A percentile compares a stretch with the other conserved stretches of the same genome.
These are phyloP conservation scores for Cirrhinus molitorella DNA, from an alignment of 2,797 vertebrate genomes.

Conservation along the genomic window DNA sequence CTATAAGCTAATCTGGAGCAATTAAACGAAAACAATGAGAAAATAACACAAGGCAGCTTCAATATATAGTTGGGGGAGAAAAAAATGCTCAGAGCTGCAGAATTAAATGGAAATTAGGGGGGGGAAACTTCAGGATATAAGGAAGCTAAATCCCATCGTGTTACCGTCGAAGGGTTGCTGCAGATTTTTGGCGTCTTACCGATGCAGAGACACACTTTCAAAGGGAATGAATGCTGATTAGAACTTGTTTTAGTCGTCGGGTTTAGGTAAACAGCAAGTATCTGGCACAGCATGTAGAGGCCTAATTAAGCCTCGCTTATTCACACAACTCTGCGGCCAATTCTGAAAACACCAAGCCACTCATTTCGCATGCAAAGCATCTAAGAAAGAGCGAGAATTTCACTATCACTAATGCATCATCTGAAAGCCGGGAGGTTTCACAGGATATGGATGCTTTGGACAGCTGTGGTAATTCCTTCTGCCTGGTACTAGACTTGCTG, in stretches of 20 bases:
- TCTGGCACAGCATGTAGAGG: conserved; percentile 40
- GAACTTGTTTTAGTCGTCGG: conserved; percentile 32
- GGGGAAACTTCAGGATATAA: conserved; percentile 4
- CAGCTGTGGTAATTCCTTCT: conserved; percentile 59
- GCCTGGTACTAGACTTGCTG: conserved; percentile 32
- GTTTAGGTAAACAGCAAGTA: conserved; percentile 42
- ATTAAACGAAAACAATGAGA: conserved; percentile 35
- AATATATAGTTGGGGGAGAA: conserved; percentile 5
- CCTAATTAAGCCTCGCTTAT: conserved; percentile 45
- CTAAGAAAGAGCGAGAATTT: conserved; percentile 10
- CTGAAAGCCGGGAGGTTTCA: conserved; percentile 40
- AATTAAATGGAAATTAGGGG: conserved; percentile 30
- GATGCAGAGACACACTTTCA: conserved; percentile 35
- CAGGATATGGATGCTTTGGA: conserved; percentile 29
- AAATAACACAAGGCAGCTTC: conserved; percentile 12
- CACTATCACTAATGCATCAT: not conserved
- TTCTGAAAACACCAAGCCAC: conserved; percentile 19
- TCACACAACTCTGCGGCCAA: conserved; percentile 33
- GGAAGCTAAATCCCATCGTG: conserved; percentile 4
- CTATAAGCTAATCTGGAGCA: conserved; percentile 50
- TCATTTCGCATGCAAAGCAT: not conserved
- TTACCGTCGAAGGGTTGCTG: not conserved
- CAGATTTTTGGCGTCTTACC: not conserved
- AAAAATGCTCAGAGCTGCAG: conserved; percentile 16
- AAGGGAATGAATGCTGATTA: conserved; percentile 34